A percentile compares a stretch with the other conserved stretches of the same genome.
These are phyloP conservation scores for Neoseiulus cucumeris DNA, from an alignment of 1,140 invertebrate species.

Conservation along the genomic window DNA sequence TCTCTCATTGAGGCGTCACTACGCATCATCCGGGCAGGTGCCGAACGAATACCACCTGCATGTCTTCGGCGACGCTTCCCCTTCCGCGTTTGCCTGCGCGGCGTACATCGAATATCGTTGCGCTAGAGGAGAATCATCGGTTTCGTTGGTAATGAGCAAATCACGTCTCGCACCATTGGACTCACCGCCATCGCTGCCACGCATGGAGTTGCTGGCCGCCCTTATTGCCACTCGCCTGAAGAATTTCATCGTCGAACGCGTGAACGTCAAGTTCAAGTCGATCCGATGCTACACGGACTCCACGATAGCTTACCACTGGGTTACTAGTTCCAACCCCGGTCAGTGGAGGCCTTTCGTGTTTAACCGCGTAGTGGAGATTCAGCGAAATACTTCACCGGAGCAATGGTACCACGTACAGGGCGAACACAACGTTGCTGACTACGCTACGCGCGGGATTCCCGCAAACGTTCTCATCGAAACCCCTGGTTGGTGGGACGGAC, in stretches of 20 bases:
- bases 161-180: constrained; percentile 29
- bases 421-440: not conserved
- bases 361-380: not conserved
- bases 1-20: not conserved
- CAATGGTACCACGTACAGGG: not conserved
- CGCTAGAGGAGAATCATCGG: not conserved
- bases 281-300: not conserved
- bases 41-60: not conserved
- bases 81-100: not conserved
- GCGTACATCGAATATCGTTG: not conserved
- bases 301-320: not conserved
- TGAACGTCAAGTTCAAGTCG: not conserved
- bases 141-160: constrained; percentile 23
- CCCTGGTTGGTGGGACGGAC: not conserved
- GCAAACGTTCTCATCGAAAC: not conserved
- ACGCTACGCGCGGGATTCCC: not conserved
- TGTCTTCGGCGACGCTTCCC: not conserved
- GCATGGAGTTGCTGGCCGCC: constrained; percentile 31
- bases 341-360: not conserved
- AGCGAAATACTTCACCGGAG: not conserved
- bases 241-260: not conserved
- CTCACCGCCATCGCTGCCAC: constrained; percentile 28
- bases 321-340: not conserved
- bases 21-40: not conserved
- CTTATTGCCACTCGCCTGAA: constrained; percentile 20